These are phyloP conservation scores for Idaea biselata DNA, from an alignment of 2,888 invertebrate genomes.

Conservation along the genomic window DNA sequence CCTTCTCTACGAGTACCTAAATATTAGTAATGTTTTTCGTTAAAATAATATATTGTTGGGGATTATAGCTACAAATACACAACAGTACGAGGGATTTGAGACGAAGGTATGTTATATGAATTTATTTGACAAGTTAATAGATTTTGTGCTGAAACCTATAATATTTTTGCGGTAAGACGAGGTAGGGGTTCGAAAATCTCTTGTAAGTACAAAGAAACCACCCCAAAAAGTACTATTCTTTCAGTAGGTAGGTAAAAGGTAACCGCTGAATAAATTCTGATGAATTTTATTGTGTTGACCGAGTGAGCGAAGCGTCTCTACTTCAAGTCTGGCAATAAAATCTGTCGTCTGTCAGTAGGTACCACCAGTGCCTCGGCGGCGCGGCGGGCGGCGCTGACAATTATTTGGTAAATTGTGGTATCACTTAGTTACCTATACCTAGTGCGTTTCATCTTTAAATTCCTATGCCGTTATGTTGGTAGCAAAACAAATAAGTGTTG, in stretches of 20 bases:
- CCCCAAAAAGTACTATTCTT: not conserved
- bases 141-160: not conserved
- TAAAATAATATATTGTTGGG: conserved; percentile 17
- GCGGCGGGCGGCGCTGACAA: too few species aligned
- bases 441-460: too few species aligned
- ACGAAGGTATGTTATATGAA: conserved; percentile 8
- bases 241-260: not conserved
- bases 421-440: too few species aligned
- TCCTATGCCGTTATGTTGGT: too few species aligned
- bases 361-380: too few species aligned
- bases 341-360: too few species aligned
- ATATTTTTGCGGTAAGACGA: not conserved
- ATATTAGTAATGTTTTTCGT: conserved; percentile 16
- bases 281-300: too few species aligned
- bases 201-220: not conserved
- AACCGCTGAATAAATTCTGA: too few species aligned
- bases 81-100: conserved; percentile 8
- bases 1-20: not conserved
- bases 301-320: too few species aligned
- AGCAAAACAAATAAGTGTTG: too few species aligned
- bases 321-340: too few species aligned
- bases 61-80: conserved; percentile 16
- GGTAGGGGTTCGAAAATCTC: not conserved
- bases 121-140: conserved; percentile 6
- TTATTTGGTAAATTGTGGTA: too few species aligned